phyloP scores from a whole-genome alignment of 2,113 vertebrate genomes.

The Gambusia holbrooki region DNA sequence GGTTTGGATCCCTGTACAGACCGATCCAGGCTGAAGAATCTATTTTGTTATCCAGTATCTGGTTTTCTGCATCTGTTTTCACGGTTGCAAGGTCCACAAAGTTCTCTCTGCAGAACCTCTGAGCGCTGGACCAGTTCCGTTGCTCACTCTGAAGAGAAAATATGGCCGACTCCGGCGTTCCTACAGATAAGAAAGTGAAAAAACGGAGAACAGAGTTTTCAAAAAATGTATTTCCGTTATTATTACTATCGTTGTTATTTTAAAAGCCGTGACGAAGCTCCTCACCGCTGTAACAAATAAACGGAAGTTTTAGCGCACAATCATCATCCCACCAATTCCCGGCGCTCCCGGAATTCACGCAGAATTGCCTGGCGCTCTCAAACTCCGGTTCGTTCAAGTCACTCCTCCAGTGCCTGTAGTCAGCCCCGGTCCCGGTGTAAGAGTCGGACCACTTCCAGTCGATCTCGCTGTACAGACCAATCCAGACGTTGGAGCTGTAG shows the following conservation, averaged over 20 bases:
- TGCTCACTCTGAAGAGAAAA: not conserved
- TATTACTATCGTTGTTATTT: not conserved
- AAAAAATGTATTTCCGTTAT: not conserved
- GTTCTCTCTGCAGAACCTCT: not conserved
- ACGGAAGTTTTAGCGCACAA: not conserved
- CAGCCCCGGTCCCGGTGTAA: no score
- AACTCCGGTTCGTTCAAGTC: not conserved
- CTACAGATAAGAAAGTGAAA: not conserved
- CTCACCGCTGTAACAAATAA: not conserved
- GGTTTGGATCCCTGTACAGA: not conserved
- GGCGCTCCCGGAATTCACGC: not conserved
- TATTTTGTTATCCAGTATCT: not conserved
- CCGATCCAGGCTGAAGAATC: not conserved
- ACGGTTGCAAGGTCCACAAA: not conserved
- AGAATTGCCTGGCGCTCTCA: not conserved
- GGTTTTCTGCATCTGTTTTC: not conserved
- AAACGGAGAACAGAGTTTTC: not conserved
- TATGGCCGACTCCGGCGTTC: not conserved
- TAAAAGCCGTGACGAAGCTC: not conserved
- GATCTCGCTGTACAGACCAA: no score
- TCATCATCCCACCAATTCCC: not conserved
- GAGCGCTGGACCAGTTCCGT: not conserved
- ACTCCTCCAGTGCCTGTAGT: no score
- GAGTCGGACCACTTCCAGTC: no score
- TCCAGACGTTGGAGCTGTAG: no score